Percentiles rank a stretch among this genome's conserved stretches.
Conservation (phyloP, 2,797 vertebrate genomes). For the Gila robusta region DNA sequence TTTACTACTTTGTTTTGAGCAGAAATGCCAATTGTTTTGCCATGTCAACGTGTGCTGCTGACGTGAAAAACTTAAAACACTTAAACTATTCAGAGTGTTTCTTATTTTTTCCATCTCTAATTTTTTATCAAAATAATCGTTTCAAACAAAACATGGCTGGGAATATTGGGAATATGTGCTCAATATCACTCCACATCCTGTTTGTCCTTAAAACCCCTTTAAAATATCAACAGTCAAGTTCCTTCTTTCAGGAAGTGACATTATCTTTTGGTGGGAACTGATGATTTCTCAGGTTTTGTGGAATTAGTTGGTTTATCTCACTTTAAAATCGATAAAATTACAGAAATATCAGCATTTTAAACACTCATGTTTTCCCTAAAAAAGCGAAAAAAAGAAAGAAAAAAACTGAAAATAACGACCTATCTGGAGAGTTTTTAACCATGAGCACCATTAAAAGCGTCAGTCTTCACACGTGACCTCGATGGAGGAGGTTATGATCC, state of each 20-base stretch:
- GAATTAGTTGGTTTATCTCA: neutral
- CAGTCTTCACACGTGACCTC: neutral
- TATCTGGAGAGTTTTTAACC: neutral
- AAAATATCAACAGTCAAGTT: neutral
- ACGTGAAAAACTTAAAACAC: no score
- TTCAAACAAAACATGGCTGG: neutral
- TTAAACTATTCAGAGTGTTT: neutral
- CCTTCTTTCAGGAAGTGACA: neutral
- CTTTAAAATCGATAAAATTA: neutral
- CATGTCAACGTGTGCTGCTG: neutral
- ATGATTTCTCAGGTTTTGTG: neutral
- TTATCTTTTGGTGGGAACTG: neutral
- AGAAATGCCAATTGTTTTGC: neutral
- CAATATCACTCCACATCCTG: neutral
- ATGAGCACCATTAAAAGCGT: neutral
- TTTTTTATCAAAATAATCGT: neutral
- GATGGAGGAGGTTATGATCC: constrained; percentile 4
- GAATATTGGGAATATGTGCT: neutral
- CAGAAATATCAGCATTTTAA: neutral
- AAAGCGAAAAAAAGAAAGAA: neutral
- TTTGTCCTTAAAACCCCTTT: neutral
- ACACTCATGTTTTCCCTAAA: neutral
- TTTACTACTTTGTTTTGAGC: neutral
- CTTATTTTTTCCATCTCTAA: neutral
- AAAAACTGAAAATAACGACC: fast-evolving